Conservation (phyloP, 2,888 invertebrate species). For the Tubulanus polymorphus region DNA sequence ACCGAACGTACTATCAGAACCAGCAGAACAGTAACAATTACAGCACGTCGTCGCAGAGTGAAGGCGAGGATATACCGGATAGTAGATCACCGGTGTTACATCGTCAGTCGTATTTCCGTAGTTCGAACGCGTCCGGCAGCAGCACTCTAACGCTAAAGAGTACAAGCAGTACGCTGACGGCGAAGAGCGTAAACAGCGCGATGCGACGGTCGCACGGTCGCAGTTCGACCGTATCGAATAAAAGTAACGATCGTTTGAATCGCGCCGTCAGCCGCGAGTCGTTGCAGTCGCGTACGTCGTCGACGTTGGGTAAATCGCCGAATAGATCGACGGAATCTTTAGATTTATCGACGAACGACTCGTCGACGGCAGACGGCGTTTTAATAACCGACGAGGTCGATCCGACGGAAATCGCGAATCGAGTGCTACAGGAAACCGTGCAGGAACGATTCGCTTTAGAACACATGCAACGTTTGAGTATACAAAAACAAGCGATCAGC, state of each 20-base stretch:
- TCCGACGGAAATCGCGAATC: slow-evolving; percentile 35
- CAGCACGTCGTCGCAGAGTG: slow-evolving; percentile 8
- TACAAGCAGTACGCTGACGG: slow-evolving; percentile 3
- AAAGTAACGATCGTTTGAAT: slow-evolving; percentile 12
- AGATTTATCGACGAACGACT: slow-evolving; percentile 4
- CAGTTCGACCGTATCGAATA: background rate
- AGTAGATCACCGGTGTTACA: background rate
- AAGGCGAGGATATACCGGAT: background rate
- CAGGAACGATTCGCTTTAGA: slow-evolving; percentile 33
- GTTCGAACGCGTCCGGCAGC: background rate
- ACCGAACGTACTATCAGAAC: background rate
- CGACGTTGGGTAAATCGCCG: background rate
- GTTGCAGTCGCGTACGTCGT: background rate
- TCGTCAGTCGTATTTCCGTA: background rate
- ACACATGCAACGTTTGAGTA: slow-evolving; percentile 24
- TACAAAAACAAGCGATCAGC: background rate
- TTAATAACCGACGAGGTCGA: slow-evolving; percentile 20
- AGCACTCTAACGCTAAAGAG: slow-evolving; percentile 2
- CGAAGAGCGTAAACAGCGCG: background rate
- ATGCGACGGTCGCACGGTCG: background rate
- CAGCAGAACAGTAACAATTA: background rate
- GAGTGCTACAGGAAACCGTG: slow-evolving; percentile 38
- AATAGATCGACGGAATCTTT: no score
- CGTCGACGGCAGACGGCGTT: slow-evolving; percentile 10
- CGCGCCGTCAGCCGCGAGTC: slow-evolving; percentile 17